Percentiles rank a stretch among this genome's conserved stretches.
These are phyloP conservation scores for Origma solitaria DNA, from an alignment of 2,113 vertebrate genomes.

Conservation along the genomic window DNA sequence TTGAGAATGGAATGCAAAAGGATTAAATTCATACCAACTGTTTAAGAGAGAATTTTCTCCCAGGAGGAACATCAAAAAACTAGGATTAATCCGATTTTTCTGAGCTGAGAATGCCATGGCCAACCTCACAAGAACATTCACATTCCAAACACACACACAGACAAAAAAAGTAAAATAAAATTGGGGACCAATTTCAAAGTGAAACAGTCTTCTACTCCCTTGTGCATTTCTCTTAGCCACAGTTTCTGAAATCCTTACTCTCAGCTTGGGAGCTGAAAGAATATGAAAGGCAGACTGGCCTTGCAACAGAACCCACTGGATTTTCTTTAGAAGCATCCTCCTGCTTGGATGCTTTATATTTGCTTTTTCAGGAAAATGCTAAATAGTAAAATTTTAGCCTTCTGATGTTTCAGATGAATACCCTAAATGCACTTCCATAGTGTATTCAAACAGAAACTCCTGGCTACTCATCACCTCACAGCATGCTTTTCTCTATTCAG, in stretches of 20 bases:
- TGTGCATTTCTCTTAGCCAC: not conserved
- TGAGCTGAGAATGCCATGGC: not conserved
- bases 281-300: not conserved
- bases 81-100: slow-evolving; percentile 22
- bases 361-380: not conserved
- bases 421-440: not conserved
- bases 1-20: not conserved
- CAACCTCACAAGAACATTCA: slow-evolving; percentile 2
- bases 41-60: slow-evolving; percentile 8
- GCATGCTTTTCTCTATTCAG: not conserved
- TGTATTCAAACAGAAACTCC: not conserved
- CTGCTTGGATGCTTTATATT: not conserved
- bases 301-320: not conserved
- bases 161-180: not conserved
- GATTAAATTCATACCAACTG: slow-evolving; percentile 29
- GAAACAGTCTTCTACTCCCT: not conserved
- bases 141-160: not conserved
- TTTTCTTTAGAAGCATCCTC: not conserved
- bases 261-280: not conserved
- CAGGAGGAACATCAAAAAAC: slow-evolving; percentile 13
- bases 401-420: not conserved
- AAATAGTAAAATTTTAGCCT: not conserved
- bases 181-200: not conserved
- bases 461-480: not conserved
- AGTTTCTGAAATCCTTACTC: not conserved